Evolutionary conservation across 1,140 invertebrate species (phyloP).

Genomic region (Zelostemma sp.): DNA sequence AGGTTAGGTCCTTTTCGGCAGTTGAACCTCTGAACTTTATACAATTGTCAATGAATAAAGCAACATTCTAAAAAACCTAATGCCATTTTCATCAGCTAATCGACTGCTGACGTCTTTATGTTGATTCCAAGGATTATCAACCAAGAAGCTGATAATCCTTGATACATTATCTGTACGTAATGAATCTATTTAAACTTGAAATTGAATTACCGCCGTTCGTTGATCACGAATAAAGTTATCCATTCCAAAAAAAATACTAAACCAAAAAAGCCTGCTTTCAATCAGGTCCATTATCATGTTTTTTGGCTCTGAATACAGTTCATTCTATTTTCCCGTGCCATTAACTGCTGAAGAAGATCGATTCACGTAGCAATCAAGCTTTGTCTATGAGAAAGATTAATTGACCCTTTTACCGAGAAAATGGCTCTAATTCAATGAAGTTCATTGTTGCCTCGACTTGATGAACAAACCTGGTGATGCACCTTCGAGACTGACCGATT

Average conservation of each 20-base stretch:
- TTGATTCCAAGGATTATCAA: no score
- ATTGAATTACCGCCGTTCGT: no score
- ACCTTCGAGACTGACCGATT: conserved; percentile 16
- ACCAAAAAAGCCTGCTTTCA: neutral
- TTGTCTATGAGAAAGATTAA: conserved; percentile 44
- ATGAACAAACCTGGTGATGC: conserved; percentile 23
- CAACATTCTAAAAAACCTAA: no score
- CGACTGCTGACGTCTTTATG: no score
- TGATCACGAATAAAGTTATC: no score
- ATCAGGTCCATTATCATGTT: neutral
- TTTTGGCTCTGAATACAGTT: neutral
- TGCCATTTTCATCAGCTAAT: no score
- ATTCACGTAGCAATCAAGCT: conserved; percentile 31
- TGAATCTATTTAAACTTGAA: no score
- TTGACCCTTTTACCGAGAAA: conserved; percentile 44
- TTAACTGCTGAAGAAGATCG: conserved; percentile 39
- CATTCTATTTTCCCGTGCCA: conserved; percentile 24
- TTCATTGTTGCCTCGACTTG: conserved; percentile 41
- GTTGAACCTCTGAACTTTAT: no score
- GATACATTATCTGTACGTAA: no score
- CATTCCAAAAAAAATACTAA: conserved; percentile 1
- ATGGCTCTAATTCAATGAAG: conserved; percentile 48
- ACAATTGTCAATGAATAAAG: no score
- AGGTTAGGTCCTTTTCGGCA: no score
- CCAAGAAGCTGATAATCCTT: no score